These are phyloP conservation scores for Ceyx cyanopectus DNA, from an alignment of 2,113 vertebrate species.

Conservation along the genomic window DNA sequence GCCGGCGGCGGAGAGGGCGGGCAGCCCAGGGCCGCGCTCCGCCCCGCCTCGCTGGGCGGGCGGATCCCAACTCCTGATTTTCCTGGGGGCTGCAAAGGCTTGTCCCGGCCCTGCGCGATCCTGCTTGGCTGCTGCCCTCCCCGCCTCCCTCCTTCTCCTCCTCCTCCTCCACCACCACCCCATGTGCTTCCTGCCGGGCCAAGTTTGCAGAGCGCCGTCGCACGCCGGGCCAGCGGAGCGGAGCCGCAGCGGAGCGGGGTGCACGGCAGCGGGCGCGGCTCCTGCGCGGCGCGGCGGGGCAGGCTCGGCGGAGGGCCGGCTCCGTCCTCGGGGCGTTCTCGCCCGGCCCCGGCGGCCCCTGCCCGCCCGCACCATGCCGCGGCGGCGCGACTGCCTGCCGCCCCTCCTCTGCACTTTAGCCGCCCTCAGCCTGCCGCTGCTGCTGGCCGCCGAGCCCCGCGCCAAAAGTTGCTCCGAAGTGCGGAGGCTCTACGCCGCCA, in stretches of 20 bases:
- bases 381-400: slow-evolving; percentile 66
- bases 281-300: not conserved
- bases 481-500: slow-evolving; percentile 85
- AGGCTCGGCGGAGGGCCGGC: not conserved
- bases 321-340: not conserved
- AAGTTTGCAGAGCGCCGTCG: slow-evolving; percentile 55
- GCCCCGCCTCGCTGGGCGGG: slow-evolving; percentile 63
- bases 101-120: slow-evolving; percentile 65
- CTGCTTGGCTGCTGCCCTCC: slow-evolving; percentile 58
- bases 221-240: slow-evolving; percentile 28
- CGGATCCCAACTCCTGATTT: slow-evolving; percentile 66
- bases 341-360: not conserved
- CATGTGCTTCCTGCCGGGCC: slow-evolving; percentile 67
- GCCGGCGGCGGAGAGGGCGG: slow-evolving; percentile 12
- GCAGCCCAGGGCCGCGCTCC: not conserved
- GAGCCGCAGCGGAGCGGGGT: slow-evolving; percentile 21
- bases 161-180: not conserved
- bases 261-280: not conserved
- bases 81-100: slow-evolving; percentile 67
- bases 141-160: slow-evolving; percentile 16
- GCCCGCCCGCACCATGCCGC: slow-evolving; percentile 58
- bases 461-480: slow-evolving; percentile 91
- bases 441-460: slow-evolving; percentile 82
- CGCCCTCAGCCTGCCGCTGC: slow-evolving; percentile 64
- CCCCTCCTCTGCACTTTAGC: slow-evolving; percentile 75